Evolutionary conservation across 2,888 invertebrate genomes (phyloP).

Genomic region (Cephus pygmeus): DNA sequence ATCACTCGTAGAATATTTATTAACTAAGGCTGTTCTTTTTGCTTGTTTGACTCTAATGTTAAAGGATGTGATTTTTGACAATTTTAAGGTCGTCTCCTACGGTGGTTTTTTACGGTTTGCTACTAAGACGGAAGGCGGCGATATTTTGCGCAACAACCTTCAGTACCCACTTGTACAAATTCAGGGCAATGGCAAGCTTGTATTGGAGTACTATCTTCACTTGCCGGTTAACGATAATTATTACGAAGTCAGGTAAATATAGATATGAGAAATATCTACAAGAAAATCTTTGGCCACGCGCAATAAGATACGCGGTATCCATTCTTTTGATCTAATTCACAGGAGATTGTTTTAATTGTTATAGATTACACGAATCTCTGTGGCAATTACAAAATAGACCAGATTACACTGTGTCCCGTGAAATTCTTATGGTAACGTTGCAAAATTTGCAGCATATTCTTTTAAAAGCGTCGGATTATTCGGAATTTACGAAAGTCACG

Average conservation of each 20-base stretch:
- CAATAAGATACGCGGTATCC: slow-evolving; percentile 9
- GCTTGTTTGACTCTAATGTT: neutral
- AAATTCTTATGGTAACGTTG: slow-evolving; percentile 90
- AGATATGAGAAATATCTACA: neutral
- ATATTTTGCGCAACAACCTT: slow-evolving; percentile 69
- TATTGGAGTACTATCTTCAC: slow-evolving; percentile 77
- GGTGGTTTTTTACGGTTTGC: slow-evolving; percentile 88
- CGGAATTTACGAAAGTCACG: slow-evolving; percentile 72
- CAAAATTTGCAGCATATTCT: slow-evolving; percentile 86
- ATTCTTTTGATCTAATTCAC: neutral
- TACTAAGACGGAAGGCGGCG: slow-evolving; percentile 74
- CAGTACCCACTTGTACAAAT: slow-evolving; percentile 85
- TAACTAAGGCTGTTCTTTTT: neutral
- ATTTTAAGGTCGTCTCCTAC: slow-evolving; percentile 82
- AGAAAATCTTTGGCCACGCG: neutral
- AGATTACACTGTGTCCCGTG: slow-evolving; percentile 73
- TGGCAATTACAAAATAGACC: slow-evolving; percentile 78
- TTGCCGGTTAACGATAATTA: slow-evolving; percentile 57
- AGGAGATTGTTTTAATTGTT: neutral
- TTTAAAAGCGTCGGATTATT: slow-evolving; percentile 77
- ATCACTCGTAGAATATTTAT: neutral
- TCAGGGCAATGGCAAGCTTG: slow-evolving; percentile 79
- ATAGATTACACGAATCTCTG: slow-evolving; percentile 78
- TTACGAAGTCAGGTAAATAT: slow-evolving; percentile 68
- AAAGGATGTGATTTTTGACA: neutral